Evolutionary conservation across 1,140 invertebrate species (phyloP).

Genomic region (Diuraphis noxia): DNA sequence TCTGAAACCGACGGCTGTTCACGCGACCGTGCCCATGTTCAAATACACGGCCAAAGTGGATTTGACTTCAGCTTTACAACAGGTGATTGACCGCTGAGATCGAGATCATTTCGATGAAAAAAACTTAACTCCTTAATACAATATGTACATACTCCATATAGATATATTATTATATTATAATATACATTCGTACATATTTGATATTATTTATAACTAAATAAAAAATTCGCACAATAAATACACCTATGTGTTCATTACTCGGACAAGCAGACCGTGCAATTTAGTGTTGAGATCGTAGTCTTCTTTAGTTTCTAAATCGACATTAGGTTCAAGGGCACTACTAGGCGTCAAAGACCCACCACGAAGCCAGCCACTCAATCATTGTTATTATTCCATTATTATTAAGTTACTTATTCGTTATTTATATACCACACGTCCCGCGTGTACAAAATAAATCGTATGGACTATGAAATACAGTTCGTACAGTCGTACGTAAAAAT

Average conservation of each 20-base stretch:
- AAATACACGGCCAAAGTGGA: slow-evolving; percentile 75
- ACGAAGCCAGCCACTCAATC: background rate
- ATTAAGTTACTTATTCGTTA: background rate
- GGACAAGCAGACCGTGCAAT: slow-evolving; percentile 44
- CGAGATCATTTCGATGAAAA: slow-evolving; percentile 27
- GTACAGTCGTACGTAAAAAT: background rate
- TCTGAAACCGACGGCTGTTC: slow-evolving; percentile 70
- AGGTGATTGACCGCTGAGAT: slow-evolving; percentile 64
- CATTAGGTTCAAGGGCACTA: slow-evolving; percentile 39
- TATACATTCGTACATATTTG: background rate
- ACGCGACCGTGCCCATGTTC: slow-evolving; percentile 76
- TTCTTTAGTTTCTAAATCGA: background rate
- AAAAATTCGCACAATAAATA: background rate
- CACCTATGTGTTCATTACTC: background rate
- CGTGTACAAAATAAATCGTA: background rate
- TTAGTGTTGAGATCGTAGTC: background rate
- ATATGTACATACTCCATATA: background rate
- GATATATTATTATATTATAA: too few species aligned
- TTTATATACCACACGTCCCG: background rate
- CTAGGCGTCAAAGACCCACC: slow-evolving; percentile 19
- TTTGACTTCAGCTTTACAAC: slow-evolving; percentile 75
- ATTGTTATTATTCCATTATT: slow-evolving; percentile 11
- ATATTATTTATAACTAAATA: background rate
- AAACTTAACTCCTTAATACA: background rate
- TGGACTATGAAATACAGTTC: background rate